Evolutionary conservation across 2,888 invertebrate genomes (phyloP), one percentile per base, ranked within the genome.

Genomic region (Villa cingulata): DNA sequence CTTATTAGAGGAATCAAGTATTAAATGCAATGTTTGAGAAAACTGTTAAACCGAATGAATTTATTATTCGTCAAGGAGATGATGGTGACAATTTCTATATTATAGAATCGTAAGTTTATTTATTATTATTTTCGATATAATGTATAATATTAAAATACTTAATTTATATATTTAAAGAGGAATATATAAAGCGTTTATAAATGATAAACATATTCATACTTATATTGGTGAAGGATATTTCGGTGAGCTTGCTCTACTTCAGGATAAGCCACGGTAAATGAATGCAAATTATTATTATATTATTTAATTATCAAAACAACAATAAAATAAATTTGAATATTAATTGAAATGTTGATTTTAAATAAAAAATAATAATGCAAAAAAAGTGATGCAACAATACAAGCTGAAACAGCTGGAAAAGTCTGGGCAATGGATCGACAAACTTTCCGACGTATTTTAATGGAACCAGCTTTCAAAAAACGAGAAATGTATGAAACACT

Each of bases 21-120:
- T 74, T 97, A 67, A 95, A 96, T 73, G 96, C 96, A 51, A 96
- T 97, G 96, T 96, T 96, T 72, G 95, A 96, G 71, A 86, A 86
- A 68, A 83, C 80, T 63, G 86, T 91, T 49, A 74, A 79, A 61
- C 78, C 83, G 37, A 85, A 83, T 55, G 95, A 95, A 64, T 82
- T 80, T 67, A 86, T 96, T 58, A 96, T 96, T 68, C 81, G 87
- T 61, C 95, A 96, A 72, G 94, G 87, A 44, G 95, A 94, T 67
- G 96, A 96, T 70, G 96, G 96, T 23, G 96, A 97, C 72, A 95
- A 96, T 73, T 97, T 97, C 73, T 97, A 97, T 72, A 92, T 96
- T 62, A 95, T 97, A 70, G 92, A 95, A 74, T 86, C 83, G 87
- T 88, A 72, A 72, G 70, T 70, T 23, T 18, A n/a, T n/a, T 38